These are phyloP conservation scores for Didymodactylos carnosus DNA, from an alignment of 2,888 invertebrate species.

Conservation along the genomic window DNA sequence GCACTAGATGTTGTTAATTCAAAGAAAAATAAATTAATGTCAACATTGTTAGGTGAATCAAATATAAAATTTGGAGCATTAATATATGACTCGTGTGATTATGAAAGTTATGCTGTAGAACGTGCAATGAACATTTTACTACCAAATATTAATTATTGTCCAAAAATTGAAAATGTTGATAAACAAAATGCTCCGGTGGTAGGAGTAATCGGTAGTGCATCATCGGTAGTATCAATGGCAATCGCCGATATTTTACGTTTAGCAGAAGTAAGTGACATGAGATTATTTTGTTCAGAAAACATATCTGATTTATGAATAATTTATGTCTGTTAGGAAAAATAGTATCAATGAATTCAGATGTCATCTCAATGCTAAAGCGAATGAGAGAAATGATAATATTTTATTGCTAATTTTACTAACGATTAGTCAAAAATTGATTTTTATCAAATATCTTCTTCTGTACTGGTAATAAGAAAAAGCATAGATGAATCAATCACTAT, in stretches of 20 bases:
- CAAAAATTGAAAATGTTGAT: constrained; percentile 19
- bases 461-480: too few relatives aligned
- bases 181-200: constrained; percentile 36
- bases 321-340: too few relatives aligned
- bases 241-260: constrained; percentile 56
- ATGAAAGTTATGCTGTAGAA: constrained; percentile 42
- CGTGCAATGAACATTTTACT: constrained; percentile 38
- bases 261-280: constrained; percentile 55
- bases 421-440: too few relatives aligned
- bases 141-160: constrained; percentile 39
- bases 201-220: constrained; percentile 56
- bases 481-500: too few relatives aligned
- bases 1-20: constrained; percentile 42
- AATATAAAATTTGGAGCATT: constrained; percentile 38
- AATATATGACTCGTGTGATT: constrained; percentile 43
- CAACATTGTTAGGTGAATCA: constrained; percentile 24
- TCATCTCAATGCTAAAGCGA: too few relatives aligned
- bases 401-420: too few relatives aligned
- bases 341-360: too few relatives aligned
- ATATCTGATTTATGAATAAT: too few relatives aligned
- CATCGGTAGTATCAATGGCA: constrained; percentile 56
- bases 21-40: constrained; percentile 34
- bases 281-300: neutral
- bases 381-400: too few relatives aligned
- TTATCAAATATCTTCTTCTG: too few relatives aligned